Evolutionary conservation across 2,113 vertebrate genomes (phyloP), one percentile per base, ranked within the genome.

Genomic region (Saiga tatarica): DNA sequence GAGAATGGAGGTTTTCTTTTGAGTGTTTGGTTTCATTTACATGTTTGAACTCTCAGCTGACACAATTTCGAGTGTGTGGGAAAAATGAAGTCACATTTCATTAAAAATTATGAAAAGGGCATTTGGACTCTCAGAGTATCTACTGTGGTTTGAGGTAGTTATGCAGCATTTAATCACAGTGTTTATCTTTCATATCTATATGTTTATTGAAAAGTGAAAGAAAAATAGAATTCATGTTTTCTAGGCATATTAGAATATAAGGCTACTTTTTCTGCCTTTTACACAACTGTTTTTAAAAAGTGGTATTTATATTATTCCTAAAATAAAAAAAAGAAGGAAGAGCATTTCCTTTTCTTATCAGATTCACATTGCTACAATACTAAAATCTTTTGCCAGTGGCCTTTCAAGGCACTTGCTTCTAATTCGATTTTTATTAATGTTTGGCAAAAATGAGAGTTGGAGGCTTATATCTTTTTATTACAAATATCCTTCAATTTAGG

Each of bases 401-500:
- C 79, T 89, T 98, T 91, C 79, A 95, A 94, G 25, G 62, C 16
- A 87, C 42, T 96, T 98, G 57, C 59, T 97, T 87, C 91, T 97
- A 95, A 98, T 97, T 98, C 28, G 2, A 93, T 95, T 98, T 98
- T 96, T 96, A 98, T 97, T 95, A 97, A 97, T 97, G 89, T 95
- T 98, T 95, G 71, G 89, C 94, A 95, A 97, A 98, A 98, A 92
- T 92, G 89, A 97, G 91, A 97, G 64, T 97, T 96, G 87, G 78
- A 98, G 83, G 62, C 96, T 97, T 97, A 84, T 96, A 97, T 97
- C 88, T 98, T 97, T 98, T 97, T 97, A 97, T 98, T 97, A 97
- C 93, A 98, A 98, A 96, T 98, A 97, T 95, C 59, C 87, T 97
- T 96, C 86, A 94, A 94, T 95, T 98, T 94, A 89, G 88, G 59